A percentile compares a stretch with the other conserved stretches of the same genome.
phyloP scores from a whole-genome alignment of 1,140 invertebrate species.

The Arion vulgaris region DNA sequence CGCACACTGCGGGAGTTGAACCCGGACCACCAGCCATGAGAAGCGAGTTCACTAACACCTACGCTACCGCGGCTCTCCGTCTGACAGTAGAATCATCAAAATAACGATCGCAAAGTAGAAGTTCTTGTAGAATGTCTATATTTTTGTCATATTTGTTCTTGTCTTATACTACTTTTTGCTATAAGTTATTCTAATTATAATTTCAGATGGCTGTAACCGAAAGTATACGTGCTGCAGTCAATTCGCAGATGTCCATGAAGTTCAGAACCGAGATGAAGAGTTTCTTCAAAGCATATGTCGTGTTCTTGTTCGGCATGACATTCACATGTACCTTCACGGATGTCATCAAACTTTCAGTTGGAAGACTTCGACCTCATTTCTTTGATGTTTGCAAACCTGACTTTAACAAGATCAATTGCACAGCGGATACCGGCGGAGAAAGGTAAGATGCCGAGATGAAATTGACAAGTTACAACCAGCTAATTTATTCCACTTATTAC shows the following conservation, averaged over 20 bases:
- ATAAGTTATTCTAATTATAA: no score
- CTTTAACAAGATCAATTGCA: neutral
- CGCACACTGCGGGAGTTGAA: no score
- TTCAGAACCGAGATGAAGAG: neutral
- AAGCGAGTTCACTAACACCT: no score
- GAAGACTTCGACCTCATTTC: slow-evolving; percentile 5
- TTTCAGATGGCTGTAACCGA: slow-evolving; percentile 12
- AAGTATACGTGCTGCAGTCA: neutral
- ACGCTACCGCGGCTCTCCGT: no score
- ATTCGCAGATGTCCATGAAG: neutral
- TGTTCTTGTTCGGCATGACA: neutral
- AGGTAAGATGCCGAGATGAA: neutral
- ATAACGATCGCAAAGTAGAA: no score
- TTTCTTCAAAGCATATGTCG: neutral
- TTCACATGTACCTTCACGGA: neutral
- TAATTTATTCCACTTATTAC: neutral
- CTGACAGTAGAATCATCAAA: no score
- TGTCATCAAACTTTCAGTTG: neutral
- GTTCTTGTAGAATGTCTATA: no score
- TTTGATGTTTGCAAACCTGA: slow-evolving; percentile 18
- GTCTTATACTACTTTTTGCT: no score
- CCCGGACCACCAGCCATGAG: no score
- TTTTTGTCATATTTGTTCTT: no score
- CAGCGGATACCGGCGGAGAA: neutral
- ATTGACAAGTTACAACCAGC: no score